Conservation (phyloP, 1,140 invertebrate genomes). For the Meloidogyne hapla region DNA sequence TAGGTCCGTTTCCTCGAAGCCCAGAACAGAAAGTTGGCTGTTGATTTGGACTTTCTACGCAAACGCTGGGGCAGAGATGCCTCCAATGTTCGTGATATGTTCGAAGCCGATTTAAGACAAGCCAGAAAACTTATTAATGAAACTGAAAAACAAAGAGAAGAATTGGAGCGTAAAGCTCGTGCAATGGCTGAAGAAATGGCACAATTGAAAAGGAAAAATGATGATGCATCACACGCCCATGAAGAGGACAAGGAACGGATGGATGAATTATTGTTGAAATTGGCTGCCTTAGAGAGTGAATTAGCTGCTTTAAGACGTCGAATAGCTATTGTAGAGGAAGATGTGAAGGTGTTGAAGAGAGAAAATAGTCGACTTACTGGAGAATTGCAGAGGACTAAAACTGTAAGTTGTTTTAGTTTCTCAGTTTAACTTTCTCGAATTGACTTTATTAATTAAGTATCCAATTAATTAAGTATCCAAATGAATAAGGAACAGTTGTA, state of each 20-base stretch:
- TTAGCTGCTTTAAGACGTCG: conserved; percentile 56
- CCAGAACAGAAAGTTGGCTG: conserved; percentile 67
- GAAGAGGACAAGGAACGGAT: conserved; percentile 52
- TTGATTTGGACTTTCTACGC: conserved; percentile 66
- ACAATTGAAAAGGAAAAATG: conserved; percentile 50
- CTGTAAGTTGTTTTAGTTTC: conserved; percentile 33
- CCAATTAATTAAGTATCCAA: no score
- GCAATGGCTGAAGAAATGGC: conserved; percentile 55
- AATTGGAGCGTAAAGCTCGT: conserved; percentile 39
- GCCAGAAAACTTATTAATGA: conserved; percentile 53
- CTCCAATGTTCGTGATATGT: conserved; percentile 66
- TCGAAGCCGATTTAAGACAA: conserved; percentile 66
- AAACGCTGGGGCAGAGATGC: conserved; percentile 67
- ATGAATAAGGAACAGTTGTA: no score
- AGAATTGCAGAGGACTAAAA: conserved; percentile 48
- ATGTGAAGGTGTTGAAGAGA: conserved; percentile 53
- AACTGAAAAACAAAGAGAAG: conserved; percentile 39
- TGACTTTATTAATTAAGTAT: no score
- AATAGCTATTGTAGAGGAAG: conserved; percentile 60
- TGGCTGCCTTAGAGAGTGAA: conserved; percentile 58
- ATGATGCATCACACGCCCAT: conserved; percentile 54
- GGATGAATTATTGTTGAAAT: conserved; percentile 54
- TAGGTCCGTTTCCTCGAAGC: conserved; percentile 68
- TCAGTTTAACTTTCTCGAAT: no score
- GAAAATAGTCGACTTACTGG: conserved; percentile 54